phyloP scores from a whole-genome alignment of 1,140 invertebrate genomes.

The Drosophila saltans region DNA sequence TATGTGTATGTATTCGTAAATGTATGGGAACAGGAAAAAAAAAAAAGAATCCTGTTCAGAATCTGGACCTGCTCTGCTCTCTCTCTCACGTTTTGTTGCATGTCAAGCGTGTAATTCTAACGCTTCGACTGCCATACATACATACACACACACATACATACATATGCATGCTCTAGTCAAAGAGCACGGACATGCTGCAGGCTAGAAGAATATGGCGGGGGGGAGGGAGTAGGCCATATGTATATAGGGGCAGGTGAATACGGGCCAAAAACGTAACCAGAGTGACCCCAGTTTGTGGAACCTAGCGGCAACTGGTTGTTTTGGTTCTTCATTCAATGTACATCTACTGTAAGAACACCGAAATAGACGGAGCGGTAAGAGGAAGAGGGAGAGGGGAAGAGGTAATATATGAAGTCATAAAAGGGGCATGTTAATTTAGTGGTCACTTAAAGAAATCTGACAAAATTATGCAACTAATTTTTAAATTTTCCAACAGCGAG shows the following conservation, averaged over 20 bases:
- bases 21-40: background rate
- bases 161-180: background rate
- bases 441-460: background rate
- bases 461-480: background rate
- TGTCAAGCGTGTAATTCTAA: constrained; percentile 60
- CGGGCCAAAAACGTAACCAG: background rate
- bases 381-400: no score
- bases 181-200: background rate
- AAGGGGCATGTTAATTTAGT: background rate
- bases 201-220: background rate
- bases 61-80: background rate
- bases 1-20: background rate
- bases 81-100: constrained; percentile 4
- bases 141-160: no score
- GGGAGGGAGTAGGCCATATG: background rate
- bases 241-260: background rate
- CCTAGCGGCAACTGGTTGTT: background rate
- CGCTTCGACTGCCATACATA: constrained; percentile 35
- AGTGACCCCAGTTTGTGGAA: background rate
- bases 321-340: background rate
- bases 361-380: no score
- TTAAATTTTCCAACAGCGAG: no score
- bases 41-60: background rate
- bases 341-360: no score
- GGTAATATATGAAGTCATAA: background rate